Evolutionary conservation across 2,888 invertebrate genomes (phyloP), one percentile per base, ranked within the genome.

Genomic region (Microctonus brassicae): DNA sequence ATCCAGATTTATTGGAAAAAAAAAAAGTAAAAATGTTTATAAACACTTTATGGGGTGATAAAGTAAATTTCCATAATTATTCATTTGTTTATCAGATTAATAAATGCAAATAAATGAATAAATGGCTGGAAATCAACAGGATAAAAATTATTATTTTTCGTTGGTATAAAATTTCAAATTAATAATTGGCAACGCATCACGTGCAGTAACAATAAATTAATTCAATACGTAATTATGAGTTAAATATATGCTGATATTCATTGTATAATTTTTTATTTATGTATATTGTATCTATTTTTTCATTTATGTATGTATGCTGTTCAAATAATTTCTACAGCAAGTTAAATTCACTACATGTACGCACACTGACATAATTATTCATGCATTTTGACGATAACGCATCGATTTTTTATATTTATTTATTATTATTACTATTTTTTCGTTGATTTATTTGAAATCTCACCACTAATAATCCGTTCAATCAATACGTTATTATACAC

Each of bases 121-220:
- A n/a, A 17, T 7, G 3, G 7, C 3, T 29, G 7, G 7, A 5
- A 29, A 29, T 29, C 3, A 7, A 29, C 3, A 5, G 29, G 29
- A 5, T 5, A 29, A 29, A 29, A 29, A 29, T 7, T 55, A 22
- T 55, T 26, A 3, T 6, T 20, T 53, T 53, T 53, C 24, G 22
- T 22, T 53, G 52, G 63, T 57, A 58, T 42, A 67, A 55, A 61
- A n/a, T n/a, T 63, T 62, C 2, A 26, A 47, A 63, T 11, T 24
- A 42, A 42, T 22, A 42, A 39, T 24, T 47, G 17, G 39, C 42
- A 69, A 6, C n/a, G n/a, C 5, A 39, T 39, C n/a, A 6, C 17
- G 17, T 7, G 69, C 69, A 69, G 60, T 69, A 69, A 61, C 69
- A 55, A 75, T 66, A 73, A 69, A 73, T 75, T 67, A 71, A 53